A percentile compares a stretch with the other conserved stretches of the same genome.
phyloP scores from a whole-genome alignment of 2,888 invertebrate genomes.

The Latheticus oryzae region DNA sequence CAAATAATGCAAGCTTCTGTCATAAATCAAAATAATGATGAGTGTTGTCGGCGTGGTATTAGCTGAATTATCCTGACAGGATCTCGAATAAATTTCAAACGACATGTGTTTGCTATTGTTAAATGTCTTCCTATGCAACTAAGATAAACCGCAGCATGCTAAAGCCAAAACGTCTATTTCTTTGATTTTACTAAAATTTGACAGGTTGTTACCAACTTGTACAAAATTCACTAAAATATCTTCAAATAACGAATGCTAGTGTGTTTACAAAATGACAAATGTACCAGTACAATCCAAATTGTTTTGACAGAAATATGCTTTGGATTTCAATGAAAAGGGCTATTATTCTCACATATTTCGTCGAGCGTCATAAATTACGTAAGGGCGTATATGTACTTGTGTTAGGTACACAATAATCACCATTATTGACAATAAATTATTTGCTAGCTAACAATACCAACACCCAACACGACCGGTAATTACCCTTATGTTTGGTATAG shows the following conservation, averaged over 20 bases:
- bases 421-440: constrained; percentile 27
- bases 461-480: not conserved
- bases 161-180: too few species aligned
- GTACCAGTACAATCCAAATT: too few species aligned
- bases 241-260: too few species aligned
- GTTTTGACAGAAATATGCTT: too few species aligned
- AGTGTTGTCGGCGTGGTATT: constrained; percentile 7
- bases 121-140: too few species aligned
- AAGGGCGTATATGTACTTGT: not conserved
- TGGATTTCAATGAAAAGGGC: too few species aligned
- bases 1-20: constrained; percentile 3
- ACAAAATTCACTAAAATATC: too few species aligned
- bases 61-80: constrained; percentile 7
- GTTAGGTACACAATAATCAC: constrained; percentile 8
- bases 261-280: too few species aligned
- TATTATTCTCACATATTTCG: constrained; percentile 19
- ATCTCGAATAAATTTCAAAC: not conserved
- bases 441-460: too few species aligned
- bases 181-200: too few species aligned
- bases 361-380: constrained; percentile 15
- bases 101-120: constrained; percentile 12
- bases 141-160: too few species aligned
- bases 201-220: too few species aligned
- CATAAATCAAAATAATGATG: constrained; percentile 18
- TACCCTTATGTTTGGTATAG: constrained; percentile 12